A percentile compares a stretch with the other conserved stretches of the same genome.
Evolutionary conservation across 37 sponge, comb jelly and placozoan species (phyloP).

Genomic region (Corticium candelabrum): DNA sequence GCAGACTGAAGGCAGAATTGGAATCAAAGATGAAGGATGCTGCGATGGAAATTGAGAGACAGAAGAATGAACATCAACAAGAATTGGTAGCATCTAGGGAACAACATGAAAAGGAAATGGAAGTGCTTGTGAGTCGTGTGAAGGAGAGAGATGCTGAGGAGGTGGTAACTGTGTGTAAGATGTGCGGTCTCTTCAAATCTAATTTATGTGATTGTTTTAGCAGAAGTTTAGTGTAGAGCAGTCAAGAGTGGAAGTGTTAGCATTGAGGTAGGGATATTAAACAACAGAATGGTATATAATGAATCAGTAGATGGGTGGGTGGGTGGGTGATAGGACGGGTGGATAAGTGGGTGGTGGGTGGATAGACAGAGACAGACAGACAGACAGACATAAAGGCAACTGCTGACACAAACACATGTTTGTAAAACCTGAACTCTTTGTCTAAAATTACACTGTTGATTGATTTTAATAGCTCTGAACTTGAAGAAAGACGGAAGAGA

Average conservation of each 20-base stretch:
- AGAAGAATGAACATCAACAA: conserved; percentile 5
- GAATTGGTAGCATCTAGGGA: not conserved
- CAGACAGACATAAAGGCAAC: no score
- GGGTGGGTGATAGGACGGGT: no score
- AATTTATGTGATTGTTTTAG: no score
- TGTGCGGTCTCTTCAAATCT: not conserved
- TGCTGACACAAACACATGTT: no score
- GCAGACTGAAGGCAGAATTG: conserved; percentile 22
- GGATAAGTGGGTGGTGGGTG: no score
- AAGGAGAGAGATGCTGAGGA: not conserved
- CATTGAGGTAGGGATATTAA: not conserved
- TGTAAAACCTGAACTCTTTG: no score
- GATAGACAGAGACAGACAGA: no score
- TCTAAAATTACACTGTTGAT: not conserved
- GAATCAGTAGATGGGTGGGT: no score
- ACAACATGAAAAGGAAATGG: not conserved
- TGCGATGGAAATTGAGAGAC: not conserved
- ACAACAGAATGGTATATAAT: not conserved
- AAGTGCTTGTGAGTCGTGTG: not conserved
- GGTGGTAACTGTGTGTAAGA: no score
- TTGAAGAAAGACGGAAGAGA: not conserved
- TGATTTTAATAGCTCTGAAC: not conserved
- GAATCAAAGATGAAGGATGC: not conserved
- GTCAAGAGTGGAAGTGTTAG: not conserved
- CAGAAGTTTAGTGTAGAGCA: no score